Base-by-base conservation (phyloP, 2,797 vertebrate species). In the Smutsia gigantea region DNA sequence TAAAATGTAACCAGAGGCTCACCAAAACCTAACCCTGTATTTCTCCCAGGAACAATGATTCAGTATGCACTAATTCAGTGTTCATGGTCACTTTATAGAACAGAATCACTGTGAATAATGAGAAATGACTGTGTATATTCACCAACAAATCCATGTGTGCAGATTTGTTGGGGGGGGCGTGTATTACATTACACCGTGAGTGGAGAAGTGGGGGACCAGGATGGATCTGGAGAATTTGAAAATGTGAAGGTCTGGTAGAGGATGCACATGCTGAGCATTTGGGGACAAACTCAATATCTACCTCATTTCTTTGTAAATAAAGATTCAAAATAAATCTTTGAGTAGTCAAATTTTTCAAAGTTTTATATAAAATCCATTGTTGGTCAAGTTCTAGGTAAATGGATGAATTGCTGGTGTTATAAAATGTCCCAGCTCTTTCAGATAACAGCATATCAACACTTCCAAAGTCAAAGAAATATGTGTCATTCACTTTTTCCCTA, bases 181-280 rank as follows among this genome's bases (percentile, higher is more conserved):
- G 21, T 12, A 53, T 46, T 46, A 46, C 14, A 31, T 4, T 39
- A 19, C 14, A 25, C 2, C 19, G 0, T 13, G 11, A 64, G 4
- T 25, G 75, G 5, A 90, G 57, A 77, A 10, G 6, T 19, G 31
- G 49, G 31, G 57, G 31, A 55, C 2, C 5, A 8, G 4, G 42
- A 19, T 0, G 11, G 13, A 90, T 21, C 25, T 53, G 23, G 42
- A 51, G 7, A 31, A 10, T 42, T 85, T 39, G 1, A 34, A 21
- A 49, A 55, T 55, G 9, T 78, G 7, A 61, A 55, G 1, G 23
- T 49, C 2, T 37, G 1, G 5, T 15, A 6, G 11, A 51, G 51
- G n/a, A 7, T 1, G 2, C 34, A 5, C 1, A 79, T 8, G 0
- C 2, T 31, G 12, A 31, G 39, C 10, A n/a, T 7, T 5, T 19